These are phyloP conservation scores for Ciconia maguari DNA, from an alignment of 2,113 vertebrate genomes.

Conservation along the genomic window DNA sequence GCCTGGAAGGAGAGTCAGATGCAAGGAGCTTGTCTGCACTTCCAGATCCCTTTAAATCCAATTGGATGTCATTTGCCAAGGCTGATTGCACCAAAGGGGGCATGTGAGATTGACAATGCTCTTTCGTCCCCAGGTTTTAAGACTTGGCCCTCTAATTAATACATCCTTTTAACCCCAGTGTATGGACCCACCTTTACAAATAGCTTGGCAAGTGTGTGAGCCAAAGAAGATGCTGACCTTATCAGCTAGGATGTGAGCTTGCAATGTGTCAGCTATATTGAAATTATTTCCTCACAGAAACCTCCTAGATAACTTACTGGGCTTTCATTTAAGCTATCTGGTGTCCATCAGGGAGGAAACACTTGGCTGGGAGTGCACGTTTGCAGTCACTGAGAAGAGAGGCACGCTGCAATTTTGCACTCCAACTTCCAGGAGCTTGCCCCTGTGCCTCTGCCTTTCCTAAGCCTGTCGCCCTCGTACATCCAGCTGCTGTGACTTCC, in stretches of 20 bases:
- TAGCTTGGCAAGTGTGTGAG: conserved; percentile 15
- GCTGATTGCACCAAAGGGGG: neutral
- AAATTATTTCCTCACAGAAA: neutral
- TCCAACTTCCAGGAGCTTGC: neutral
- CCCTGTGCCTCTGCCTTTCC: neutral
- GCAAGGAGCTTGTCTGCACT: neutral
- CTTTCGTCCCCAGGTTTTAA: neutral
- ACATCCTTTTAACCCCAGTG: neutral
- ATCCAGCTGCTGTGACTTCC: neutral
- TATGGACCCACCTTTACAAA: conserved; percentile 4
- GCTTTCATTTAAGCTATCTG: neutral
- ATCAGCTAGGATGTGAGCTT: neutral
- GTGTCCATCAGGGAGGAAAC: neutral
- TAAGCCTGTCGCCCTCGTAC: accelerated
- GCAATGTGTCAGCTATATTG: neutral
- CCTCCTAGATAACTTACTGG: neutral
- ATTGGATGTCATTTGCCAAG: neutral
- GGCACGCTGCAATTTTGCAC: neutral
- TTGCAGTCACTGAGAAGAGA: neutral
- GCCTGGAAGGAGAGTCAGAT: neutral
- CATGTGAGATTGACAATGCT: neutral
- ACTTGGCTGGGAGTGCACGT: neutral
- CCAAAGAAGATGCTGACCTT: conserved; percentile 30
- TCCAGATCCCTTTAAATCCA: neutral
- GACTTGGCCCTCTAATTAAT: neutral